Conservation (phyloP, 2,888 invertebrate species). For the Epicampocera succincta region DNA sequence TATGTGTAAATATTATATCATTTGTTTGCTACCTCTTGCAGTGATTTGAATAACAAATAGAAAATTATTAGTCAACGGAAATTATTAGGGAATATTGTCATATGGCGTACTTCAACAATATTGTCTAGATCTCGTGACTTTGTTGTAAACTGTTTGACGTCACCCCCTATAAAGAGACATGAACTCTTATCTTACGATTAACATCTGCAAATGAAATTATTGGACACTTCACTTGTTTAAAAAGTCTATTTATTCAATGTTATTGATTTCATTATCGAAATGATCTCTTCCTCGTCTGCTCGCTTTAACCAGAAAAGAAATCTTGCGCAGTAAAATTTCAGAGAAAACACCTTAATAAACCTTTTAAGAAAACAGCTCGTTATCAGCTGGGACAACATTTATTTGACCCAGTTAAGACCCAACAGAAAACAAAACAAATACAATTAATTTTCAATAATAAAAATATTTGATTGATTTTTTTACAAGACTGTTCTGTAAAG, state of each 20-base stretch:
- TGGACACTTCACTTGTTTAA: neutral
- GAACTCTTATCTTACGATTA: constrained; percentile 22
- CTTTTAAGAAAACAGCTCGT: neutral
- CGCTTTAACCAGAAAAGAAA: neutral
- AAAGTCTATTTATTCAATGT: too few relatives aligned
- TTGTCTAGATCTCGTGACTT: constrained; percentile 45
- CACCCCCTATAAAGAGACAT: neutral
- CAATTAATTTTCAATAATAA: constrained; percentile 23
- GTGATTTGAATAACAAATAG: constrained; percentile 13
- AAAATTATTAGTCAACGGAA: constrained; percentile 49
- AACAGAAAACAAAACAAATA: neutral
- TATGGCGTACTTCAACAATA: neutral
- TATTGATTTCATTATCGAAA: neutral
- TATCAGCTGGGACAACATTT: constrained; percentile 44
- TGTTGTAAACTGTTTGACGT: neutral
- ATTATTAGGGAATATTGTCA: constrained; percentile 44
- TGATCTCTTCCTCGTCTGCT: neutral
- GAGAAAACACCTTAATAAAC: constrained; percentile 10
- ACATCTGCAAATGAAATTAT: neutral
- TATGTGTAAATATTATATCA: constrained; percentile 33
- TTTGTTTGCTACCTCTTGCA: constrained; percentile 21
- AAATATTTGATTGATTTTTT: constrained; percentile 14
- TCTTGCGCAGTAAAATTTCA: neutral
- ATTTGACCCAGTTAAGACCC: constrained; percentile 35
- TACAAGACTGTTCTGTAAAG: constrained; percentile 25